phyloP scores from a whole-genome alignment of 2,797 vertebrate genomes.

The Hipposideros larvatus region DNA sequence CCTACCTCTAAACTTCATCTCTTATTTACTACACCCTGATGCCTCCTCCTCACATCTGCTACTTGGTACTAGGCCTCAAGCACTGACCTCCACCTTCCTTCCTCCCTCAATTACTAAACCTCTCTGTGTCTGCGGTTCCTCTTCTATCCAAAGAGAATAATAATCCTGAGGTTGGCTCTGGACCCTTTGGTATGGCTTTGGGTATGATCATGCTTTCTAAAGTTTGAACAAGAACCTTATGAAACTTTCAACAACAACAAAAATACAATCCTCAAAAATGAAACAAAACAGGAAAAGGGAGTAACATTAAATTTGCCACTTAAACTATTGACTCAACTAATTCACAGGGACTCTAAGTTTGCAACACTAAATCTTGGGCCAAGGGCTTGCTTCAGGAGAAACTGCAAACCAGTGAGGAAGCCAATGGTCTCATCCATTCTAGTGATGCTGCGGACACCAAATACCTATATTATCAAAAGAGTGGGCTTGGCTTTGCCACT shows the following conservation, averaged over 20 bases:
- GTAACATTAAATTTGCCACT: neutral
- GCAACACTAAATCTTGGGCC: neutral
- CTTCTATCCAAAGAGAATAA: neutral
- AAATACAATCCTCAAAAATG: neutral
- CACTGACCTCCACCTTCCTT: neutral
- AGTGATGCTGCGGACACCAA: neutral
- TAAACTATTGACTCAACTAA: neutral
- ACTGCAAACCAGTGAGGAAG: neutral
- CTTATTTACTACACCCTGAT: neutral
- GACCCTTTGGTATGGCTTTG: neutral
- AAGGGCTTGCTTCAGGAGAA: neutral
- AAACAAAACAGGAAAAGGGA: neutral
- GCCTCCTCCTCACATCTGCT: neutral
- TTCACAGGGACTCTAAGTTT: neutral
- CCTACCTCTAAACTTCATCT: neutral
- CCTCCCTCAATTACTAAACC: neutral
- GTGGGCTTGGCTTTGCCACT: neutral
- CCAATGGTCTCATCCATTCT: neutral
- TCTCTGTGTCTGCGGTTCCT: neutral
- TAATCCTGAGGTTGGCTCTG: neutral
- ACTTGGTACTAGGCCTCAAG: neutral
- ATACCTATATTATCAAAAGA: neutral
- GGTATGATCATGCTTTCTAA: neutral
- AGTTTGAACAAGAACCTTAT: neutral
- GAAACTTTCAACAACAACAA: neutral